Evolutionary conservation across 1,140 invertebrate genomes (phyloP), one percentile per base, ranked within the genome.

Genomic region (Thaumatotibia leucotreta): DNA sequence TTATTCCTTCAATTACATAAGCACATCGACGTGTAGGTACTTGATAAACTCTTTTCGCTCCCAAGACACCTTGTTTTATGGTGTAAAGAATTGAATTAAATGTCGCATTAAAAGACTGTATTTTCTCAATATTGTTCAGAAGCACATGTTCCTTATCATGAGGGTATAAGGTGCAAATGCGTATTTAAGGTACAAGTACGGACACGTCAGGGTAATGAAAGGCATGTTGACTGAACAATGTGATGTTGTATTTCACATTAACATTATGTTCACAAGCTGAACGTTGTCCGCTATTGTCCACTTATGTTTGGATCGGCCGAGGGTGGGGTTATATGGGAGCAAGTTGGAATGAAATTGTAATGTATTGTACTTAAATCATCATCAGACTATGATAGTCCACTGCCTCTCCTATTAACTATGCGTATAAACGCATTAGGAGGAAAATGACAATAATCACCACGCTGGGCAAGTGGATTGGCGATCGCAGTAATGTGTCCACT

Each of bases 251-350:
- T 88, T 80, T 88, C 84, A 87, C 86, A 86, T 86, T 86, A 77
- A 89, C 87, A 88, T 88, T 89, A 87, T 89, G 87, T 89, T 88
- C 84, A 87, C 87, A 87, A 87, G 79, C 68, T 80, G 79, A 79
- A 73, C 72, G 71, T 84, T 89, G 87, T 87, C 82, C 73, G 79
- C 83, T 86, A 87, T 86, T 89, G 86, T 86, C 85, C 84, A 88
- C 84, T 84, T 85, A 80, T 86, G 86, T 87, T 87, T 78, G 73
- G 68, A 75, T 75, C 68, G 67, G 33, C 14, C 52, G 58, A 54
- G 49, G 68, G 61, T 52, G 22, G 65, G 79, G 5, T 70, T 75
- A 79, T 73, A 85, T 82, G 77, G 20, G n/a, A 17, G 66, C 20
- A 39, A 33, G 61, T 64, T 39, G 50, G 14, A 61, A n/a, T n/a